Percentiles rank a stretch among this genome's conserved stretches.
These are phyloP conservation scores for Catagonus wagneri DNA, from an alignment of 2,113 vertebrate genomes.

Conservation along the genomic window DNA sequence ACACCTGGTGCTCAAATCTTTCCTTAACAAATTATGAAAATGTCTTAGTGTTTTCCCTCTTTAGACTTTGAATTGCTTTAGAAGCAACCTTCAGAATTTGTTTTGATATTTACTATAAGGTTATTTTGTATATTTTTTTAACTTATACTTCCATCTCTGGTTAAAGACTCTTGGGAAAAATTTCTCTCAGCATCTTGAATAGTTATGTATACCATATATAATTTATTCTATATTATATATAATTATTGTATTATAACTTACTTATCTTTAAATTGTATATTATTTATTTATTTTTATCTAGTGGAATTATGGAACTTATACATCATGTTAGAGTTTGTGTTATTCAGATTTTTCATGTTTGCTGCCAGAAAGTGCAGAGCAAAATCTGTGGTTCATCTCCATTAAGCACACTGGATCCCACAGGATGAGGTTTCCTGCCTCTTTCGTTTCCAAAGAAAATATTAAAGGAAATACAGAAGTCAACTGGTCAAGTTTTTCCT, in stretches of 20 bases:
- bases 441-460: neutral
- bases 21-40: slow-evolving; percentile 17
- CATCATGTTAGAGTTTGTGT: neutral
- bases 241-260: neutral
- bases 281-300: neutral
- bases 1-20: neutral
- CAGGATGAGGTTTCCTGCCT: neutral
- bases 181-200: neutral
- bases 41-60: neutral
- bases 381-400: neutral
- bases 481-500: neutral
- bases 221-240: neutral
- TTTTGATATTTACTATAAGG: slow-evolving; percentile 24
- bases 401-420: neutral
- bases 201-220: neutral
- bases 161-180: neutral
- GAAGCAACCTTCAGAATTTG: neutral
- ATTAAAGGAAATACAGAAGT: neutral
- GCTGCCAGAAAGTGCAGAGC: neutral
- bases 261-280: neutral
- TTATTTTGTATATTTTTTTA: neutral
- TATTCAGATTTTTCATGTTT: neutral
- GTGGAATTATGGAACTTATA: neutral
- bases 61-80: neutral
- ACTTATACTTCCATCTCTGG: neutral